phyloP scores from a whole-genome alignment of 2,888 invertebrate species.

The Cantharis nigra region DNA sequence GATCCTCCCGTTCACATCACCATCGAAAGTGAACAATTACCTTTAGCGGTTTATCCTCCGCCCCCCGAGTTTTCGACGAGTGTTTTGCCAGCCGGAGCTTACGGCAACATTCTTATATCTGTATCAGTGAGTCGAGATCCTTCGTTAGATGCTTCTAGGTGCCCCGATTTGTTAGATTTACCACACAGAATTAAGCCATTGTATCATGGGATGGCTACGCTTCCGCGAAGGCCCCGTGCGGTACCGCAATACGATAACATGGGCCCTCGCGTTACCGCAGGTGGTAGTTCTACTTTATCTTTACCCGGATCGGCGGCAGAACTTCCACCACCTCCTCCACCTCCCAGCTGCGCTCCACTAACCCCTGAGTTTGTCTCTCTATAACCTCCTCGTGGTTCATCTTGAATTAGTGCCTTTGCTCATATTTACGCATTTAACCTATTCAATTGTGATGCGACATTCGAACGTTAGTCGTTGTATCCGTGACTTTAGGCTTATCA shows the following conservation, averaged over 20 bases:
- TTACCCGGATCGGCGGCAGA: constrained; percentile 67
- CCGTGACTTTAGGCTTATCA: neutral
- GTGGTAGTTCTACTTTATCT: constrained; percentile 85
- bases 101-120: constrained; percentile 84
- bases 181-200: constrained; percentile 59
- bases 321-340: constrained; percentile 61
- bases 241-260: constrained; percentile 85
- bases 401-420: constrained; percentile 59
- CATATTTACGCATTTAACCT: constrained; percentile 38
- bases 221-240: constrained; percentile 55
- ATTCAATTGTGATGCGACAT: constrained; percentile 1
- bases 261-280: constrained; percentile 87
- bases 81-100: constrained; percentile 60
- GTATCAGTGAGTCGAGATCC: constrained; percentile 78
- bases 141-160: constrained; percentile 68
- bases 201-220: constrained; percentile 56
- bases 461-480: neutral
- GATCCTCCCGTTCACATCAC: constrained; percentile 59
- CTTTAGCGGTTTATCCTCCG: constrained; percentile 56
- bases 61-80: constrained; percentile 66
- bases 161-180: constrained; percentile 80
- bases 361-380: constrained; percentile 64
- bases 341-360: constrained; percentile 62
- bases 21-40: constrained; percentile 57
- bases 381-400: constrained; percentile 55